Base-by-base conservation (phyloP, 2,113 vertebrate species). In the Climacteris rufus region DNA sequence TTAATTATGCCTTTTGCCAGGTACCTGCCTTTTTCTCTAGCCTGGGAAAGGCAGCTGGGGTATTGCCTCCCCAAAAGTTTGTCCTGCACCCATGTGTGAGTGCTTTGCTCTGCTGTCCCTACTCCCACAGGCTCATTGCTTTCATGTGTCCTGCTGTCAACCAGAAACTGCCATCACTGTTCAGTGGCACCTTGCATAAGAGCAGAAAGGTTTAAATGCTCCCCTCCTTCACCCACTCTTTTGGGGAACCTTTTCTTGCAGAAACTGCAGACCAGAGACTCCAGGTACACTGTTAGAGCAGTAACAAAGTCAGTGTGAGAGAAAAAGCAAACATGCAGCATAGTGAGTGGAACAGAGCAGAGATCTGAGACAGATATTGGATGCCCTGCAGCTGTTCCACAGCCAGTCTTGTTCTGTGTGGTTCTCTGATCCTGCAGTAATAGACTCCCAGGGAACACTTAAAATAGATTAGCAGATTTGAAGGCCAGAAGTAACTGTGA, bases 381-480 rank as follows among this genome's bases (percentile, higher is more conserved):
- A 69, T 90, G 63, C 79, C 85, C 82, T 70, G 2, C 33, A 1
- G 92, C 83, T 64, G 31, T 77, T 77, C 66, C 79, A 37, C 61
- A 39, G 21, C 7, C 24, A 74, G 80, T 21, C 79, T 77, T 85
- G 75, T 60, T 93, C 50, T 65, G 21, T 88, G 59, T 65, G 44
- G 11, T 81, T 88, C 85, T 90, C 88, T 96, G 75, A 92, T 86
- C 84, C 84, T 79, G 50, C 85, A 70, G 82, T 50, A 89, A 77
- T 15, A 69, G 75, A 76, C 82, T 96, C 54, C 47, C 37, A 31
- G 82, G 83, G 74, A 95, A 70, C 79, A 88, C 54, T 94, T 93
- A 54, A 91, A 95, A 93, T 56, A 94, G 81, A 91, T 81, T 12
- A 87, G 52, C 75, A 95, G 77, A 57, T 91, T 64, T 89, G 89